A percentile compares a stretch with the other conserved stretches of the same genome.
phyloP scores from a whole-genome alignment of 2,888 invertebrate species.

The Calameuta filiformis region DNA sequence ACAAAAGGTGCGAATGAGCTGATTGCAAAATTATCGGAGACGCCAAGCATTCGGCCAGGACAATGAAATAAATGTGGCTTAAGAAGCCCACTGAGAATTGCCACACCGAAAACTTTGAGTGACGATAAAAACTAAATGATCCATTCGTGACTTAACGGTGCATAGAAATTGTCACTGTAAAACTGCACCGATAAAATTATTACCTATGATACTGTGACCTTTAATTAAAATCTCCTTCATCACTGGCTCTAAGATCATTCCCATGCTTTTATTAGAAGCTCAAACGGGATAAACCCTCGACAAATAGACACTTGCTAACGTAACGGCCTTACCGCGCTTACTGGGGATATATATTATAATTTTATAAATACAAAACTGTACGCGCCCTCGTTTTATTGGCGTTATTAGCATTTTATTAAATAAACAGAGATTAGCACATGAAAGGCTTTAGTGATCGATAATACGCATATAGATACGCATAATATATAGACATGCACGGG shows the following conservation, averaged over 20 bases:
- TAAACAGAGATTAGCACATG: constrained; percentile 63
- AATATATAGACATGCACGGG: background rate
- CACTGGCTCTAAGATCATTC: background rate
- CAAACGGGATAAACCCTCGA: background rate
- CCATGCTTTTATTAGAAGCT: background rate
- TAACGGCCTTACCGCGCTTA: background rate
- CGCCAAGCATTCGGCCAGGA: background rate
- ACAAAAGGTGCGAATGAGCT: constrained; percentile 7
- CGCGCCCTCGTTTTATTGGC: background rate
- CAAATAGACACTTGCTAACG: constrained; percentile 4
- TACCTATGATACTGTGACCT: background rate
- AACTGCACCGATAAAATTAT: background rate
- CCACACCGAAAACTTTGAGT: background rate
- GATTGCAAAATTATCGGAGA: constrained; percentile 5
- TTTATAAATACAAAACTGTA: background rate
- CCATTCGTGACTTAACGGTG: background rate
- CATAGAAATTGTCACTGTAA: background rate
- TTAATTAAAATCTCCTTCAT: background rate
- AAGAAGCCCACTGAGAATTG: background rate
- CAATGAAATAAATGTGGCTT: background rate
- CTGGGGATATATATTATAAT: constrained; percentile 5
- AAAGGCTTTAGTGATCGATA: constrained; percentile 46
- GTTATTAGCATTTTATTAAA: constrained; percentile 51
- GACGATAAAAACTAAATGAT: background rate
- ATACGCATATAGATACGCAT: constrained; percentile 18